Percentiles rank a stretch among this genome's conserved stretches.
These are phyloP conservation scores for Luidia sarsii DNA, from an alignment of 53 echinoderm and acorn worm genomes.

Conservation along the genomic window DNA sequence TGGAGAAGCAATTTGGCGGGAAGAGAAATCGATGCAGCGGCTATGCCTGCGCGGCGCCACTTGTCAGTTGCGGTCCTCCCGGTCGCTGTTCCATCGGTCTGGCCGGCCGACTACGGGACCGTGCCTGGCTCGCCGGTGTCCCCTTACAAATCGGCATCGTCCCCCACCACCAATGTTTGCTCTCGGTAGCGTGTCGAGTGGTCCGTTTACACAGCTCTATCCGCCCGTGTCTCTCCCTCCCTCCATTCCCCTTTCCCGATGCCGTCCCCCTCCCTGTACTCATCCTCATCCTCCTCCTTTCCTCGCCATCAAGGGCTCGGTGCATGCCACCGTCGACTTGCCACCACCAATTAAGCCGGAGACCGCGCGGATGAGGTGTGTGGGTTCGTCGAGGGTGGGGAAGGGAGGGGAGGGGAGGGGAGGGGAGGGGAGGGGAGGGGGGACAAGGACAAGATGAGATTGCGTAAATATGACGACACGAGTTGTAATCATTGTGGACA, in stretches of 20 bases:
- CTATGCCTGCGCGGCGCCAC: slow-evolving; percentile 43
- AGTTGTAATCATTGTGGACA: slow-evolving; percentile 55
- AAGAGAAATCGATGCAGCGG: slow-evolving; percentile 37
- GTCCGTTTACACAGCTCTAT: slow-evolving; percentile 32
- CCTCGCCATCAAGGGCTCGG: slow-evolving; percentile 12
- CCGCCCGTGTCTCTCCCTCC: not conserved
- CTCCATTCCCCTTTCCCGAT: not conserved
- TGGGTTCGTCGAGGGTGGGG: no score
- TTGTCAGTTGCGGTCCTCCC: no score
- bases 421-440: not conserved
- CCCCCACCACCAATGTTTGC: slow-evolving; percentile 34
- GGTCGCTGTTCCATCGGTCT: no score
- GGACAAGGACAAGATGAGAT: slow-evolving; percentile 24
- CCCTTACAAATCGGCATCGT: slow-evolving; percentile 39
- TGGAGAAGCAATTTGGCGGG: slow-evolving; percentile 43
- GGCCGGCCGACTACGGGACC: slow-evolving; percentile 35
- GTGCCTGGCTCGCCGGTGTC: slow-evolving; percentile 48
- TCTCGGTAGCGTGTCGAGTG: slow-evolving; percentile 57
- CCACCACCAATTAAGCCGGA: slow-evolving; percentile 31
- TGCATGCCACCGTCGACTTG: slow-evolving; percentile 30
- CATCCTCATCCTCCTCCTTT: slow-evolving; percentile 25
- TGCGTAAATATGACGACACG: slow-evolving; percentile 42
- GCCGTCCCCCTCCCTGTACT: not conserved
- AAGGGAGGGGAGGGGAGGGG: no score
- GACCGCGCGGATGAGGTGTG: no score